Conservation (phyloP, 1,140 invertebrate genomes). For the Aphelenchoides besseyi region DNA sequence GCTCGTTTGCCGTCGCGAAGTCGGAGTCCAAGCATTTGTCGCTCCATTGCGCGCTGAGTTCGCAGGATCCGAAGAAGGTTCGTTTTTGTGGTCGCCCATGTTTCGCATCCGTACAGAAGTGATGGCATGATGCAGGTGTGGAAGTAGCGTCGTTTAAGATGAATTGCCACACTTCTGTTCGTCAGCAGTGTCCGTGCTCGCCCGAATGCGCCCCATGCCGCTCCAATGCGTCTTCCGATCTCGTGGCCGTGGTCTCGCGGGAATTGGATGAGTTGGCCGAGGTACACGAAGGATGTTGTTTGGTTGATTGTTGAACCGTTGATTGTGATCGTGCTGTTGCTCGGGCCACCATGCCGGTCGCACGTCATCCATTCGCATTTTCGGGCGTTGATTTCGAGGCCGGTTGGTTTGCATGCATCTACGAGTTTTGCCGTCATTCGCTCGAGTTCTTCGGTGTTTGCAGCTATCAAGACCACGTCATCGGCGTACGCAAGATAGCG, state of each 20-base stretch:
- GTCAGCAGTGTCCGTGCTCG: slow-evolving; percentile 7
- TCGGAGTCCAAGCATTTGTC: slow-evolving; percentile 13
- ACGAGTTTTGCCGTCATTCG: slow-evolving; percentile 17
- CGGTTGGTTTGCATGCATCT: neutral
- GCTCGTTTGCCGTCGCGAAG: neutral
- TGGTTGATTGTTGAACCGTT: neutral
- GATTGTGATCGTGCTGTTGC: too few species aligned
- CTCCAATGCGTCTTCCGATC: slow-evolving; percentile 12
- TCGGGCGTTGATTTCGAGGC: slow-evolving; percentile 21
- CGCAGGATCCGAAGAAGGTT: neutral
- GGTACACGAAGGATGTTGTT: slow-evolving; percentile 17
- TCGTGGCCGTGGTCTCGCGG: slow-evolving; percentile 11
- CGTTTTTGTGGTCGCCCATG: slow-evolving; percentile 24
- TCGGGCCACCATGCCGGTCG: too few species aligned
- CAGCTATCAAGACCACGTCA: slow-evolving; percentile 52
- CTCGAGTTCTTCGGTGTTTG: slow-evolving; percentile 27
- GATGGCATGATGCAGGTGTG: slow-evolving; percentile 28
- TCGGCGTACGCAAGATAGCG: slow-evolving; percentile 59
- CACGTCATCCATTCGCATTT: slow-evolving; percentile 26
- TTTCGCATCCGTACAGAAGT: slow-evolving; percentile 21
- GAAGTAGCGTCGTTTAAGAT: slow-evolving; percentile 26
- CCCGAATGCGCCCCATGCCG: slow-evolving; percentile 18
- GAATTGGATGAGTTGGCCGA: slow-evolving; percentile 21
- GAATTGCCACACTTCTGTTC: slow-evolving; percentile 3
- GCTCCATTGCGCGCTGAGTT: slow-evolving; percentile 3